These are phyloP conservation scores for Drosophila melanosoma DNA, from an alignment of 2,888 invertebrate genomes.

Conservation along the genomic window DNA sequence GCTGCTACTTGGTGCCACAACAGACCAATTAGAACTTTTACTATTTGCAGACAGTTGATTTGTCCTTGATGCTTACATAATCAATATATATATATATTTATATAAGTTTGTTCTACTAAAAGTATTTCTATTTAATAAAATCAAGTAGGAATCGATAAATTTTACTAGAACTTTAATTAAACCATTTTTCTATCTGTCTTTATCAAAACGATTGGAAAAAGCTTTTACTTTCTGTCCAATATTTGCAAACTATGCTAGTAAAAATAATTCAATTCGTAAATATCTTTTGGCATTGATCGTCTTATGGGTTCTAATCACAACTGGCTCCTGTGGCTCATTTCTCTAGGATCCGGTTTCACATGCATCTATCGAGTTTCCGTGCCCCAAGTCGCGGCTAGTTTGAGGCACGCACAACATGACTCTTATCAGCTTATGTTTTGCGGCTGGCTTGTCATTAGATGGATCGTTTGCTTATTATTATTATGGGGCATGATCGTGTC, in stretches of 20 bases:
- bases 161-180: background rate
- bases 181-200: background rate
- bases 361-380: constrained; percentile 25
- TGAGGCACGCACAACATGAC: constrained; percentile 41
- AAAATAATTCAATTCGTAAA: background rate
- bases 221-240: background rate
- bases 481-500: constrained; percentile 78
- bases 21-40: constrained; percentile 43
- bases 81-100: background rate
- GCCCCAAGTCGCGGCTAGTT: constrained; percentile 9
- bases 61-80: constrained; percentile 18
- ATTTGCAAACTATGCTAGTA: background rate
- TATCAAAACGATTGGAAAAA: background rate
- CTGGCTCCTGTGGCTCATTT: background rate
- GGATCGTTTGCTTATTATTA: constrained; percentile 70
- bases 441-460: constrained; percentile 64
- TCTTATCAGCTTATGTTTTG: constrained; percentile 76
- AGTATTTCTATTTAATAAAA: background rate
- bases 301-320: constrained; percentile 22
- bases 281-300: constrained; percentile 15
- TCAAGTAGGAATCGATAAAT: background rate
- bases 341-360: constrained; percentile 18
- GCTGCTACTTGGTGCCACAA: constrained; percentile 27
- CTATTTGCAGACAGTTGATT: constrained; percentile 15
- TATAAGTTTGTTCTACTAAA: background rate